A percentile compares a stretch with the other conserved stretches of the same genome.
Evolutionary conservation across 2,888 invertebrate genomes (phyloP).

Genomic region (Drosophila leonis): DNA sequence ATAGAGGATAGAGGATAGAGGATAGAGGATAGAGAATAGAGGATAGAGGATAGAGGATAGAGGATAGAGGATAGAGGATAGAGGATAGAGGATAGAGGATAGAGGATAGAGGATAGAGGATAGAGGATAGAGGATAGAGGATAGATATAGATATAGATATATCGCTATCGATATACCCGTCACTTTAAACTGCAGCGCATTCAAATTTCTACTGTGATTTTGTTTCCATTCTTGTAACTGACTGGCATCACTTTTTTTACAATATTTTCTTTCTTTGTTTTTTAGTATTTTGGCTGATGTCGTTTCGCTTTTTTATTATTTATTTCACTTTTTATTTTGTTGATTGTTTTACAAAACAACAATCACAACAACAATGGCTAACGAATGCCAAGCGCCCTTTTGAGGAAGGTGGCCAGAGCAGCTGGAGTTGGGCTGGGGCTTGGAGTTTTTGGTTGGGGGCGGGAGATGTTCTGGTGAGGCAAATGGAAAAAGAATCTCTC

Average conservation of each 20-base stretch:
- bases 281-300: conserved; percentile 47
- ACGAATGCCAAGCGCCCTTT: conserved; percentile 38
- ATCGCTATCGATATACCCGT: not conserved
- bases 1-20: not conserved
- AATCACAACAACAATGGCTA: conserved; percentile 39
- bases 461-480: conserved; percentile 23
- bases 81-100: not conserved
- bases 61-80: not conserved
- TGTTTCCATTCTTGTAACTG: conserved; percentile 12
- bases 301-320: conserved; percentile 60
- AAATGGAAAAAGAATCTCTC: conserved; percentile 68
- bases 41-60: not conserved
- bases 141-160: not conserved
- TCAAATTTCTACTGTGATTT: conserved; percentile 44
- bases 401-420: conserved; percentile 7
- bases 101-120: not conserved
- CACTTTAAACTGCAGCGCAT: conserved; percentile 37
- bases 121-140: not conserved
- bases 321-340: conserved; percentile 68
- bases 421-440: conserved; percentile 7
- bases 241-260: conserved; percentile 35
- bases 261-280: conserved; percentile 18
- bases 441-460: not conserved
- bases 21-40: not conserved
- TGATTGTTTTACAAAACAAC: conserved; percentile 75